phyloP scores from a whole-genome alignment of 92 coral and sea anemone species.

The Actinostola sp. region DNA sequence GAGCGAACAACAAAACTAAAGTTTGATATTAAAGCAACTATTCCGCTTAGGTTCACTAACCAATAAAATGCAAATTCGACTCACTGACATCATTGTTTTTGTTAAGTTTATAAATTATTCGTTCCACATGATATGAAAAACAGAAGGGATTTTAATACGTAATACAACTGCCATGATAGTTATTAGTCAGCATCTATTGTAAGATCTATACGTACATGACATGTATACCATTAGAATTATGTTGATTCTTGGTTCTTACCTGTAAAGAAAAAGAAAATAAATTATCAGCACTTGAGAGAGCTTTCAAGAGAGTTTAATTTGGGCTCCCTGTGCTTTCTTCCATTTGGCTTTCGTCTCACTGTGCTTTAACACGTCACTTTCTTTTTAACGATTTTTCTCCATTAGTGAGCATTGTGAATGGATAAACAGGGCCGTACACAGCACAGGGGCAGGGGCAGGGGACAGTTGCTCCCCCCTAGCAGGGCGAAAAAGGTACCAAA shows the following conservation, averaged over 20 bases:
- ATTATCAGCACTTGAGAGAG: too few species aligned
- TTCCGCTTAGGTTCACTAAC: slow-evolving; percentile 13
- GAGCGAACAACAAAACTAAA: background rate
- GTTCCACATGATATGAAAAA: background rate
- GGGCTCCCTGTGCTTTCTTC: slow-evolving; percentile 7
- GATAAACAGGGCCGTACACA: too few species aligned
- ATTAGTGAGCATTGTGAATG: too few species aligned
- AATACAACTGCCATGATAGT: background rate
- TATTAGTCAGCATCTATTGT: background rate
- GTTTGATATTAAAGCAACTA: background rate
- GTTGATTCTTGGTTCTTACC: background rate
- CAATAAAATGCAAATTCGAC: slow-evolving; percentile 26
- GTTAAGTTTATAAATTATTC: slow-evolving; percentile 18
- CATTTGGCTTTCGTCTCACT: too few species aligned
- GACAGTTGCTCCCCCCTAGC: too few species aligned
- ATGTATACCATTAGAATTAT: background rate
- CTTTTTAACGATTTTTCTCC: too few species aligned
- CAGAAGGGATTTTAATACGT: background rate
- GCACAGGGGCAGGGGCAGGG: too few species aligned
- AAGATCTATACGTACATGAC: background rate
- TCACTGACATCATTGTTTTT: slow-evolving; percentile 29
- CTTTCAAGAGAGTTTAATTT: background rate
- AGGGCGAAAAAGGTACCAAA: too few species aligned
- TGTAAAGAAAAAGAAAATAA: background rate
- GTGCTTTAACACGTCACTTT: too few species aligned